phyloP scores from a whole-genome alignment of 2,888 invertebrate genomes.

The Idaea straminata region DNA sequence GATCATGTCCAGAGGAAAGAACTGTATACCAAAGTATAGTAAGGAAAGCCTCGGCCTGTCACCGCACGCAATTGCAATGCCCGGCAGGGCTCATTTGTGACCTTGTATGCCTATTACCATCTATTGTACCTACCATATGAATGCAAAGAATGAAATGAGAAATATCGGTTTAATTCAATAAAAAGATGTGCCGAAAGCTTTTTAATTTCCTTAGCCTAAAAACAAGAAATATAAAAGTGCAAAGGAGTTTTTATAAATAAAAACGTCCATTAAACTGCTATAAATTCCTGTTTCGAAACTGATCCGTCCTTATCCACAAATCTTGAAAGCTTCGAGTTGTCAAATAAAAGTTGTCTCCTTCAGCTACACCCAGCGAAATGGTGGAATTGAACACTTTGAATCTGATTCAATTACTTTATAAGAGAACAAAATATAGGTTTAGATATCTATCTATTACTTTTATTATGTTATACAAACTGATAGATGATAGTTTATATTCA shows the following conservation, averaged over 20 bases:
- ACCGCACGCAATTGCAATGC: too few relatives aligned
- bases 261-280: slow-evolving; percentile 11
- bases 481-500: not conserved
- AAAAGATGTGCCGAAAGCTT: not conserved
- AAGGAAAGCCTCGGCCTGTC: too few relatives aligned
- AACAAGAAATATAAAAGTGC: not conserved
- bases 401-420: not conserved
- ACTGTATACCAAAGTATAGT: too few relatives aligned
- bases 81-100: too few relatives aligned
- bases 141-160: too few relatives aligned
- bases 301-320: slow-evolving; percentile 17
- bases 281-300: slow-evolving; percentile 13
- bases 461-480: too few relatives aligned
- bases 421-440: not conserved
- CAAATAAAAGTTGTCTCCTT: slow-evolving; percentile 12
- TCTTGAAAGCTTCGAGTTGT: slow-evolving; percentile 14
- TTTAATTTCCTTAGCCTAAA: too few relatives aligned
- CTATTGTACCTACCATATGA: too few relatives aligned
- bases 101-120: too few relatives aligned
- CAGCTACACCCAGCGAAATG: not conserved
- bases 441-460: not conserved
- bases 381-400: not conserved
- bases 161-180: not conserved
- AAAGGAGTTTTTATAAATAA: slow-evolving; percentile 6
- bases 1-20: too few relatives aligned